Evolutionary conservation across 1,140 invertebrate genomes (phyloP).

Genomic region (Monochamus saltuarius): DNA sequence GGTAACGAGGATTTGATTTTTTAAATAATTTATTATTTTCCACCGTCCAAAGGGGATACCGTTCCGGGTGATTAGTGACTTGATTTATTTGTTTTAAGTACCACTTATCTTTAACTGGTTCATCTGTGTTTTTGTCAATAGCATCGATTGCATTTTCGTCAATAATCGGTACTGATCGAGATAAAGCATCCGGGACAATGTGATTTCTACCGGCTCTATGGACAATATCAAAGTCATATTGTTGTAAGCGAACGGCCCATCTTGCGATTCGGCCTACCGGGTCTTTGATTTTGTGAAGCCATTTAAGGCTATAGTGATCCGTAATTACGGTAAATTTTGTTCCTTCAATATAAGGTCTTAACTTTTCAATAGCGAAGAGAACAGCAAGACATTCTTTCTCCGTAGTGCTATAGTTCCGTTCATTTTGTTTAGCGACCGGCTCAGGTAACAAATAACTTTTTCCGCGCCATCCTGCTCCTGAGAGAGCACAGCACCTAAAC

Average conservation of each 20-base stretch:
- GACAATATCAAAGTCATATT: conserved; percentile 49
- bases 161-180: too few relatives aligned
- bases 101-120: not conserved
- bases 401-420: conserved; percentile 51
- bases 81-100: not conserved
- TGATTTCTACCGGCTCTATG: too few relatives aligned
- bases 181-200: conserved; percentile 39
- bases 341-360: conserved; percentile 45
- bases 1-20: too few relatives aligned
- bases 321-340: too few relatives aligned
- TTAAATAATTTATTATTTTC: too few relatives aligned
- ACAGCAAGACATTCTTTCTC: conserved; percentile 54
- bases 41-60: too few relatives aligned
- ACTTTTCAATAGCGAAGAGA: conserved; percentile 47
- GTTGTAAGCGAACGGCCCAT: conserved; percentile 50
- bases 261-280: conserved; percentile 48
- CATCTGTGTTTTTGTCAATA: too few relatives aligned
- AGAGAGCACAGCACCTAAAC: conserved; percentile 37
- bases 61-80: not conserved
- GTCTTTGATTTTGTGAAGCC: conserved; percentile 50
- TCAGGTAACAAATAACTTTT: conserved; percentile 49
- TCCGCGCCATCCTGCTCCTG: conserved; percentile 38
- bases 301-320: conserved; percentile 51
- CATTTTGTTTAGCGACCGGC: conserved; percentile 44
- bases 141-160: too few relatives aligned